Percentiles rank a stretch among this genome's conserved stretches.
These are phyloP conservation scores for Ceratosolen solmsi DNA, from an alignment of 1,140 invertebrate species.

Conservation along the genomic window DNA sequence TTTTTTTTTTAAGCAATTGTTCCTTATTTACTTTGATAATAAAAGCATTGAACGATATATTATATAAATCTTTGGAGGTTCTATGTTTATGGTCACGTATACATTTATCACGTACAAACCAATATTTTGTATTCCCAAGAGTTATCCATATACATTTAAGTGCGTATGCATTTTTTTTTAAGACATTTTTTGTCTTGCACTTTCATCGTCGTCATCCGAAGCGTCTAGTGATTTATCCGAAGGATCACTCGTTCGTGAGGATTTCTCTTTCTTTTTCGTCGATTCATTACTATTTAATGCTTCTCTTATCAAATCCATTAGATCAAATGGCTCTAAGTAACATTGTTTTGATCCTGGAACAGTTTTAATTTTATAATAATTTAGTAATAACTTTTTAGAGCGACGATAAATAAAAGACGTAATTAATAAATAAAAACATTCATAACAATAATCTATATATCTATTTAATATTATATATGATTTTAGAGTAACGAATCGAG, in stretches of 20 bases:
- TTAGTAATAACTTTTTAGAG: too few relatives aligned
- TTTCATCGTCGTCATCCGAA: conserved; percentile 49
- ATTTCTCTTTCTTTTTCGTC: neutral
- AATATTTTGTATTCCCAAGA: neutral
- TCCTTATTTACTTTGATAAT: neutral
- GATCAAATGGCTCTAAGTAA: conserved; percentile 74
- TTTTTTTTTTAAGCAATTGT: neutral
- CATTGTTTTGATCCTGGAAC: conserved; percentile 78
- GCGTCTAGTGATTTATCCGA: conserved; percentile 55
- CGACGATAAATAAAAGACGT: too few relatives aligned
- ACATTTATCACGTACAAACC: neutral
- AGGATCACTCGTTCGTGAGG: conserved; percentile 43
- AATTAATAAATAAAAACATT: too few relatives aligned
- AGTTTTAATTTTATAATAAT: neutral
- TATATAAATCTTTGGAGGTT: conserved; percentile 29
- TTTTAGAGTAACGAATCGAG: too few relatives aligned
- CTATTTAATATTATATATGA: too few relatives aligned
- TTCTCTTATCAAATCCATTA: conserved; percentile 77
- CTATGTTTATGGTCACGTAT: conserved; percentile 9
- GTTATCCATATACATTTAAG: neutral
- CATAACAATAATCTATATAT: too few relatives aligned
- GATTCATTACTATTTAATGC: conserved; percentile 72
- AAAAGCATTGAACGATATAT: conserved; percentile 28
- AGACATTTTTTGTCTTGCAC: conserved; percentile 68
- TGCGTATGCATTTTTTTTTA: conserved; percentile 55